phyloP scores from a whole-genome alignment of 2,888 invertebrate species.

The Pollenia amentaria region DNA sequence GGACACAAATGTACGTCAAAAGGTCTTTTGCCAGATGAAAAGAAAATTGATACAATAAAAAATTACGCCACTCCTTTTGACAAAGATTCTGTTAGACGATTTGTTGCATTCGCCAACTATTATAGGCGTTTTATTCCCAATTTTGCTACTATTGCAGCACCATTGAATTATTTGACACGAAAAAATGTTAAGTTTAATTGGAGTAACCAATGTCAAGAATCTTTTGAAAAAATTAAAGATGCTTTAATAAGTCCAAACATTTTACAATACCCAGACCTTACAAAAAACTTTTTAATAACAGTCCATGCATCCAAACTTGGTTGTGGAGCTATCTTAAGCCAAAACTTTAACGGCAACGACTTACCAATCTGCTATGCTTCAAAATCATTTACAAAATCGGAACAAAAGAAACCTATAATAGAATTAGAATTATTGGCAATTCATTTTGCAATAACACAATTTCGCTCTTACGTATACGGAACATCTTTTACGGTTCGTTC shows the following conservation, averaged over 20 bases:
- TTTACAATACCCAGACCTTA: no score
- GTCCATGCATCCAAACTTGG: no score
- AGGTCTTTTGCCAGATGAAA: constrained; percentile 58
- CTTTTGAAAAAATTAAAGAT: neutral
- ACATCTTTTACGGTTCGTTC: no score
- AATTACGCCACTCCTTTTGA: constrained; percentile 20
- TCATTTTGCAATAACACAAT: no score
- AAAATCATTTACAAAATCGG: no score
- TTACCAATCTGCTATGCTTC: no score
- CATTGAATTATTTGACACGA: constrained; percentile 35
- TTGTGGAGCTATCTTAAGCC: no score
- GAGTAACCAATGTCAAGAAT: constrained; percentile 22
- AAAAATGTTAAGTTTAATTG: constrained; percentile 5
- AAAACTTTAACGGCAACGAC: no score
- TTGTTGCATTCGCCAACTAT: constrained; percentile 49
- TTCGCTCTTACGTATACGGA: no score
- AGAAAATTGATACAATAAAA: constrained; percentile 23
- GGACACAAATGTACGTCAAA: constrained; percentile 58
- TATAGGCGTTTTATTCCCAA: constrained; percentile 40
- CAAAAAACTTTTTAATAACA: no score
- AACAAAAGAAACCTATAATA: no score
- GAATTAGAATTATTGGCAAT: no score
- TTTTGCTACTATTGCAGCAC: constrained; percentile 46
- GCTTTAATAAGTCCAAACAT: neutral
- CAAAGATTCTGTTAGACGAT: constrained; percentile 42